These are phyloP conservation scores for Anhinga anhinga DNA, from an alignment of 2,113 vertebrate species.

Conservation along the genomic window DNA sequence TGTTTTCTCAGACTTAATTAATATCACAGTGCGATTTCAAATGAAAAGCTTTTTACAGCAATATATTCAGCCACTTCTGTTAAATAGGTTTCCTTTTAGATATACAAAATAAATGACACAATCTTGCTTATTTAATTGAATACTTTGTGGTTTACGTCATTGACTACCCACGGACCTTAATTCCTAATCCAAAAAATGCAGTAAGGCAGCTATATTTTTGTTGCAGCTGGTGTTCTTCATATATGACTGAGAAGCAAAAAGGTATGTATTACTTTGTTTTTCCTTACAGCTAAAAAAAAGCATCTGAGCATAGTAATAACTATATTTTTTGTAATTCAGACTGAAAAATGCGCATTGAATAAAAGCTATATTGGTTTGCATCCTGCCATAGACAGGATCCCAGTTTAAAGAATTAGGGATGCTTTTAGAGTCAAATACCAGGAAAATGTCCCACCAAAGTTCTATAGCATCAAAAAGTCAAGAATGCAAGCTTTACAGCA, in stretches of 20 bases:
- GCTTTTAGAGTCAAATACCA: background rate
- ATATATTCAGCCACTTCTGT: background rate
- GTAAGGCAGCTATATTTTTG: background rate
- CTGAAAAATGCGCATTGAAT: background rate
- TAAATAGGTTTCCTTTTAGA: background rate
- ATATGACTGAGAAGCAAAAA: background rate
- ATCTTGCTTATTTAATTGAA: background rate
- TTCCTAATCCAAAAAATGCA: background rate
- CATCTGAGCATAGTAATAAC: background rate
- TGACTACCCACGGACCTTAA: background rate
- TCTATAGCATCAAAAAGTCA: background rate
- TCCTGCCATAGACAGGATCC: no score
- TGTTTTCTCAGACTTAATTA: background rate
- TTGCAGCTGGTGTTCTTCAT: background rate
- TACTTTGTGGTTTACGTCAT: background rate
- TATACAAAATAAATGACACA: background rate
- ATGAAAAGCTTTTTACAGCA: background rate
- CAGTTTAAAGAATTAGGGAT: background rate
- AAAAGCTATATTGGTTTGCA: background rate
- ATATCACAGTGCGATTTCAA: background rate
- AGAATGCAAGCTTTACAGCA: background rate
- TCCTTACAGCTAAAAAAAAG: background rate
- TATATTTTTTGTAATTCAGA: background rate
- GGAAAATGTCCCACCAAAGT: background rate
- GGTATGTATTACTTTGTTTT: background rate